A percentile compares a stretch with the other conserved stretches of the same genome.
phyloP scores from a whole-genome alignment of 2,113 vertebrate genomes.

The Chaenocephalus aceratus region DNA sequence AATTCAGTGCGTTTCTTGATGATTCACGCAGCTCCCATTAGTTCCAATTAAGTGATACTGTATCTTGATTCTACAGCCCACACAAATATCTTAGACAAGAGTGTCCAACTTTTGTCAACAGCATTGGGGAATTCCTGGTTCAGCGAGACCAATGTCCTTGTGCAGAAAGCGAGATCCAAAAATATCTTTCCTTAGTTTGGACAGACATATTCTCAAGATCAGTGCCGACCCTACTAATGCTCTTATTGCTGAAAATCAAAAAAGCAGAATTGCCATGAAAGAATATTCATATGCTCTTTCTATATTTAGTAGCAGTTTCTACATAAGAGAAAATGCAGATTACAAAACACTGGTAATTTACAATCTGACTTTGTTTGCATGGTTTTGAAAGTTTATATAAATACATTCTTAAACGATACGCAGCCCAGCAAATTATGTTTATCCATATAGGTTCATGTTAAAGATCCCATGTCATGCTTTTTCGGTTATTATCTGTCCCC shows the following conservation, averaged over 20 bases:
- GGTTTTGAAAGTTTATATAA: background rate
- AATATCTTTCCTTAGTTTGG: background rate
- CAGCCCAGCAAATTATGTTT: background rate
- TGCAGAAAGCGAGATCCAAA: background rate
- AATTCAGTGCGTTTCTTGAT: background rate
- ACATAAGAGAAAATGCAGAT: background rate
- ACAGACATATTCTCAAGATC: background rate
- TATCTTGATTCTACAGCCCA: background rate
- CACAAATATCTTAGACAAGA: background rate
- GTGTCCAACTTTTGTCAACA: background rate
- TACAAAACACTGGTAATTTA: background rate
- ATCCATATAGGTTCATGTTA: background rate
- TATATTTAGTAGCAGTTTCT: background rate
- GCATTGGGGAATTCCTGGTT: background rate
- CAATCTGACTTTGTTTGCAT: background rate
- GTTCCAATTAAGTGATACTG: background rate
- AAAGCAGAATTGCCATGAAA: no score
- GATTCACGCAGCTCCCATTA: background rate
- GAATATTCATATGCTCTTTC: no score
- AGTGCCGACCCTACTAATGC: background rate
- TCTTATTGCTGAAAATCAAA: no score
- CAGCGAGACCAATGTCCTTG: background rate
- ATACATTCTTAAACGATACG: background rate
- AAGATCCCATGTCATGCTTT: no score
- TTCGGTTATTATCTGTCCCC: no score